Evolutionary conservation across 2,113 vertebrate species (phyloP).

Genomic region (Apodemus sylvaticus): DNA sequence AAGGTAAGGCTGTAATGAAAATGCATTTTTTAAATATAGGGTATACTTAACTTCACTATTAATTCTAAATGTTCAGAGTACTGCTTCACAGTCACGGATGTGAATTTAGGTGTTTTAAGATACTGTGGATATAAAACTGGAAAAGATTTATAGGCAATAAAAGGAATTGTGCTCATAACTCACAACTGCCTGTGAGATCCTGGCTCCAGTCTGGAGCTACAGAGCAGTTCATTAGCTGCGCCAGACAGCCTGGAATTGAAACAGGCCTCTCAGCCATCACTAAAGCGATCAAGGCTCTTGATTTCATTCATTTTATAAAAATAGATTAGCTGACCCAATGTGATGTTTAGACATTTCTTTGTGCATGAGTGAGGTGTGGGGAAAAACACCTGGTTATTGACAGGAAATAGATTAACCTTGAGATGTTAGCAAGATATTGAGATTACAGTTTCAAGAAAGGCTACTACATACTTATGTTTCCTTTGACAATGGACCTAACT

Average conservation of each 20-base stretch:
- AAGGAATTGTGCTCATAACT: conserved; percentile 70
- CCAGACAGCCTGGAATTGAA: conserved; percentile 62
- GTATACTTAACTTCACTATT: conserved; percentile 61
- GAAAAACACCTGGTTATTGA: conserved; percentile 62
- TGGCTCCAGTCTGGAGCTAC: conserved; percentile 56
- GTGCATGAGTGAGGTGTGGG: neutral
- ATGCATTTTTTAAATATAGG: conserved; percentile 62
- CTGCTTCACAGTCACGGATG: neutral
- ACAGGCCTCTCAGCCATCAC: conserved; percentile 65
- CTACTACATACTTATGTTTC: neutral
- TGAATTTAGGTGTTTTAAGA: conserved; percentile 70
- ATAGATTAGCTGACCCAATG: conserved; percentile 48
- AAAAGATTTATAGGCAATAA: conserved; percentile 73
- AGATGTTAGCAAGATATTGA: conserved; percentile 14
- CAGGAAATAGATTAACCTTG: conserved; percentile 63
- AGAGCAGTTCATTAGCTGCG: conserved; percentile 65
- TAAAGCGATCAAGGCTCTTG: conserved; percentile 72
- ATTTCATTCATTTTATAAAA: conserved; percentile 76
- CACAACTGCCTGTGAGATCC: conserved; percentile 68
- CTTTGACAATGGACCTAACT: conserved; percentile 11
- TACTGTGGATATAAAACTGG: conserved; percentile 69
- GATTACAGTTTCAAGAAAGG: conserved; percentile 27
- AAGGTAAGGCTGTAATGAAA: conserved; percentile 58
- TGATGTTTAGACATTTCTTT: conserved; percentile 58
- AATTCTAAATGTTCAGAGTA: conserved; percentile 55